Conservation (phyloP, 2,113 vertebrate genomes). For the Lathamus discolor region DNA sequence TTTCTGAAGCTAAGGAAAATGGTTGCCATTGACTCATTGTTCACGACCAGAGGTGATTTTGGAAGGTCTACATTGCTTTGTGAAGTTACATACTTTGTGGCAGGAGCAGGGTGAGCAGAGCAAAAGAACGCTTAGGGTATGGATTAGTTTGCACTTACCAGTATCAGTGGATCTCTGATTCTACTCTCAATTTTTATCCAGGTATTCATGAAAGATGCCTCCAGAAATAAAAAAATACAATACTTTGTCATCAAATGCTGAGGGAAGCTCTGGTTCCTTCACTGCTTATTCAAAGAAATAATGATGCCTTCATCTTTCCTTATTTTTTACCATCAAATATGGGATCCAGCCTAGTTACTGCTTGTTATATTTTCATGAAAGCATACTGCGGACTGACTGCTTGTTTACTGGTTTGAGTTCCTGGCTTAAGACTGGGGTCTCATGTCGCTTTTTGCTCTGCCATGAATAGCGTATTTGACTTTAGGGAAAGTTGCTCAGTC, state of each 20-base stretch:
- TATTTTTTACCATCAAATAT: not conserved
- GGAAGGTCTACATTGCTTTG: not conserved
- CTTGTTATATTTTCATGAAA: constrained; percentile 10
- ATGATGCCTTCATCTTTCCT: not conserved
- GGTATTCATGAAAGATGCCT: not conserved
- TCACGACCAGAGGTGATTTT: not conserved
- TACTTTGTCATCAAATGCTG: not conserved
- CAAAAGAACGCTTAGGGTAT: not conserved
- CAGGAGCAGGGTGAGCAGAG: not conserved
- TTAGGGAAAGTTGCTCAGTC: not conserved
- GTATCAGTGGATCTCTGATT: not conserved
- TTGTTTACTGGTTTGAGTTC: not conserved
- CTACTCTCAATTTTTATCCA: not conserved
- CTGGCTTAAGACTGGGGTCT: not conserved
- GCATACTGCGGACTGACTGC: not conserved
- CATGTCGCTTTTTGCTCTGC: not conserved
- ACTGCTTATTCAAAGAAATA: not conserved
- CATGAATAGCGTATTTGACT: not conserved
- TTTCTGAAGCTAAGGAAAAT: not conserved
- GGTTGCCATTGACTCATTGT: not conserved
- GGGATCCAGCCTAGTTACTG: not conserved
- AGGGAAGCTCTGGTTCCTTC: not conserved
- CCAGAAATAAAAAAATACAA: not conserved
- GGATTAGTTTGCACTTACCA: not conserved
- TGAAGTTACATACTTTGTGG: not conserved